Evolutionary conservation across 2,888 invertebrate species (phyloP).

Genomic region (Pachymerium ferrugineum): DNA sequence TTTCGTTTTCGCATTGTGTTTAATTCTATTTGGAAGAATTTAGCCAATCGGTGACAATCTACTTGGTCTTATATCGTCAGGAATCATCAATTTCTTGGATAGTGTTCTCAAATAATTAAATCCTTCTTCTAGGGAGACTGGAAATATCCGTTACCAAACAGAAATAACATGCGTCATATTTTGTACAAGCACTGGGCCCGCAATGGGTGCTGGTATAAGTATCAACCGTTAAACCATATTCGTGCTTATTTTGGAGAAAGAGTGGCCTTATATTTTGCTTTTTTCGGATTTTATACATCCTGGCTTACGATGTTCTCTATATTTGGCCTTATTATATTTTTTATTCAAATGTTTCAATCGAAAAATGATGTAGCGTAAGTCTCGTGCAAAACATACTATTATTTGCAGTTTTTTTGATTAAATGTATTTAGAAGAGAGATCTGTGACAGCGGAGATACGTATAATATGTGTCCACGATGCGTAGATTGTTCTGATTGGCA

Average conservation of each 20-base stretch:
- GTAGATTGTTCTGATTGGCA: conserved; percentile 53
- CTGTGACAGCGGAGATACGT: conserved; percentile 49
- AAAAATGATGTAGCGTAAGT: conserved; percentile 50
- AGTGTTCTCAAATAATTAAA: too few species aligned
- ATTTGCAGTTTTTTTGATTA: too few species aligned
- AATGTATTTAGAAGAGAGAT: conserved; percentile 49
- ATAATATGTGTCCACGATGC: conserved; percentile 55
- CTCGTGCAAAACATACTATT: too few species aligned
- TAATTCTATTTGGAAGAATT: too few species aligned
- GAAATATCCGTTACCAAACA: background rate
- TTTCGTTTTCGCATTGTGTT: too few species aligned
- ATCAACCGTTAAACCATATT: conserved; percentile 56
- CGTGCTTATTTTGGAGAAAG: conserved; percentile 57
- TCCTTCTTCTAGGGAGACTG: background rate
- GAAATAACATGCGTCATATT: conserved; percentile 48
- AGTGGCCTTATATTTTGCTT: conserved; percentile 57
- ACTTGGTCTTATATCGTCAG: too few species aligned
- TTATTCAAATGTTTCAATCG: conserved; percentile 53
- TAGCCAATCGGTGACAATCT: too few species aligned
- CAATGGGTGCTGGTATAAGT: conserved; percentile 54
- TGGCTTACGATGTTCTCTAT: conserved; percentile 56
- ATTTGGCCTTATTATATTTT: conserved; percentile 53
- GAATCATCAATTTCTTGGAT: too few species aligned
- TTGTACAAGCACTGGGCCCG: conserved; percentile 55
- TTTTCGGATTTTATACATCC: conserved; percentile 56